Conservation (phyloP, 1,140 invertebrate species). For the Mercenaria mercenaria region DNA sequence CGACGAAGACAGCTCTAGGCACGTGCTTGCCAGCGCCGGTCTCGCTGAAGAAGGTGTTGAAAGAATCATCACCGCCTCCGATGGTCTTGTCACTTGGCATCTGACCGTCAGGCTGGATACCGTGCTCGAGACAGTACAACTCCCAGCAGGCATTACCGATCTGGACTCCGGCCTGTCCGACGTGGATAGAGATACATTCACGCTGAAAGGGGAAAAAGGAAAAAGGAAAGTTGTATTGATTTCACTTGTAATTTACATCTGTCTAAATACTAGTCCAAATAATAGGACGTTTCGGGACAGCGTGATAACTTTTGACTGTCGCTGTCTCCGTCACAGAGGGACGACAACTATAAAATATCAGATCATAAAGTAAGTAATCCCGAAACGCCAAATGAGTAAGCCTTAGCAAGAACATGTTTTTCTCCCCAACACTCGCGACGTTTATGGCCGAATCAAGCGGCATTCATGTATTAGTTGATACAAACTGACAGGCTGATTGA, state of each 20-base stretch:
- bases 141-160: conserved; percentile 23
- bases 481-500: no score
- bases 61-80: conserved; percentile 90
- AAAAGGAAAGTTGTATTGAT: not conserved
- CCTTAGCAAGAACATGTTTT: no score
- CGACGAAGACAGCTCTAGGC: conserved; percentile 92
- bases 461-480: no score
- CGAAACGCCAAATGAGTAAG: no score
- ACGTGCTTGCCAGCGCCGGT: conserved; percentile 27
- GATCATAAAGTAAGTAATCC: no score
- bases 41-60: conserved; percentile 87
- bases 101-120: conserved; percentile 16
- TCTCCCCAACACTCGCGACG: no score
- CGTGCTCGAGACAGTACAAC: conserved; percentile 18
- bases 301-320: no score
- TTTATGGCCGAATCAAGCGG: no score
- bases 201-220: conserved; percentile 79
- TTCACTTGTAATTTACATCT: not conserved
- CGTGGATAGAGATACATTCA: conserved; percentile 94
- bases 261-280: no score
- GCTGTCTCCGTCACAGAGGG: no score
- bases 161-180: conserved; percentile 92
- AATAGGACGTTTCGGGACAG: no score
- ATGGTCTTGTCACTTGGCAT: conserved; percentile 24
- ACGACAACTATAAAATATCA: no score